These are phyloP conservation scores for Donacobius atricapilla DNA, from an alignment of 2,113 vertebrate genomes.

Conservation along the genomic window DNA sequence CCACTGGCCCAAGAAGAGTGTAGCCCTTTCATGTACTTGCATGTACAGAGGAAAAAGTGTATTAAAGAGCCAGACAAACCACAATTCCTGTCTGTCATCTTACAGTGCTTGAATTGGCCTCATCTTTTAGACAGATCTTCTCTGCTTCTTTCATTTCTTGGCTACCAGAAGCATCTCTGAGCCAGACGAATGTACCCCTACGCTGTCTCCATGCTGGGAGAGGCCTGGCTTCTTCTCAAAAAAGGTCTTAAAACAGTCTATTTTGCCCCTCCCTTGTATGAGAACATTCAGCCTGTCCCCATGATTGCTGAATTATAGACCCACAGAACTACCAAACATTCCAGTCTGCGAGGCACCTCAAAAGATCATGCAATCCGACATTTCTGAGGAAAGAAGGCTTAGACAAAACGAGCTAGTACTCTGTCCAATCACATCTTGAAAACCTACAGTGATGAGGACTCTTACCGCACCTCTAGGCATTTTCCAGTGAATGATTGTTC, in stretches of 20 bases:
- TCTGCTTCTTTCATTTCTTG: neutral
- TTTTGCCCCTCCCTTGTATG: neutral
- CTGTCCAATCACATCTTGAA: neutral
- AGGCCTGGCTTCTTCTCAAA: neutral
- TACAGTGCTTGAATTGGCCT: rapidly evolving
- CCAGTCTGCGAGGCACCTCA: neutral
- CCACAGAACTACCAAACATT: neutral
- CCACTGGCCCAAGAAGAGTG: neutral
- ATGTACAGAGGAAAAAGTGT: neutral
- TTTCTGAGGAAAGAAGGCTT: neutral
- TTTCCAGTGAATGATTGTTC: neutral
- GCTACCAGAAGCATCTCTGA: neutral
- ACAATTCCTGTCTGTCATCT: neutral
- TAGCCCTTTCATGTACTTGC: neutral
- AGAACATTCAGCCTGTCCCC: neutral
- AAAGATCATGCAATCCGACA: neutral
- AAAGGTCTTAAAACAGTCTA: neutral
- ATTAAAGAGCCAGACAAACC: neutral
- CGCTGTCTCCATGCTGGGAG: neutral
- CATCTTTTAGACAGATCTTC: neutral
- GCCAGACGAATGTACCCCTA: neutral
- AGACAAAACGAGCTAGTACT: neutral
- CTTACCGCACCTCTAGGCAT: neutral
- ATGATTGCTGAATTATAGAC: rapidly evolving
- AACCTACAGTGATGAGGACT: neutral